phyloP scores from a whole-genome alignment of 2,888 invertebrate species.

The Syrphus vitripennis region DNA sequence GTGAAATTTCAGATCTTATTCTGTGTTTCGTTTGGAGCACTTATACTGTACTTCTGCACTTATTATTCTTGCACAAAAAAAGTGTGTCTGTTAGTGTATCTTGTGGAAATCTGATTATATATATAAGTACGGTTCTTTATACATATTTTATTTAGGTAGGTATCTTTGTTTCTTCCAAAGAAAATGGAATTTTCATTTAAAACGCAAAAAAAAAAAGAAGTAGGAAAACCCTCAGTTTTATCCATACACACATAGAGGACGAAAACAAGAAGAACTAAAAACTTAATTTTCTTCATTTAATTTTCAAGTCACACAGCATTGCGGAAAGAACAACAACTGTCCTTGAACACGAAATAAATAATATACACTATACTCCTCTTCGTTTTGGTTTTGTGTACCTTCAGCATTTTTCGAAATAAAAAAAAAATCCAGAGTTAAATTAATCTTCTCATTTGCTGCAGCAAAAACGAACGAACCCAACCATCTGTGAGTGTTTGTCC shows the following conservation, averaged over 20 bases:
- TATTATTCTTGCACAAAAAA: not conserved
- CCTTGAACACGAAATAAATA: constrained; percentile 37
- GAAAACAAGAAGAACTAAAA: constrained; percentile 23
- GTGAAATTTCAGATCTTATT: constrained; percentile 62
- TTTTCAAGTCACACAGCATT: constrained; percentile 41
- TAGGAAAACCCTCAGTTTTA: not conserved
- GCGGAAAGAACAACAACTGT: constrained; percentile 16
- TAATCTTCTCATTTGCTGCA: constrained; percentile 43
- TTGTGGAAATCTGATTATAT: constrained; percentile 61
- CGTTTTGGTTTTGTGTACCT: not conserved
- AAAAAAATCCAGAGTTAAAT: constrained; percentile 36
- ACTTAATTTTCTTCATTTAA: constrained; percentile 60
- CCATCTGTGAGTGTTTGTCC: not conserved
- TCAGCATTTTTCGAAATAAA: constrained; percentile 10
- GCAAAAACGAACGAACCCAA: not conserved
- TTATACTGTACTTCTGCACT: constrained; percentile 10
- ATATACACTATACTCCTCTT: not conserved
- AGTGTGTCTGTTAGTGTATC: not conserved
- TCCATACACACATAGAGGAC: not conserved
- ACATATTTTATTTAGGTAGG: constrained; percentile 24
- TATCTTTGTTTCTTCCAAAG: constrained; percentile 12
- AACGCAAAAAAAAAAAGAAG: not conserved
- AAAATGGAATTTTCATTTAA: constrained; percentile 25
- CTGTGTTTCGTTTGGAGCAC: not conserved
- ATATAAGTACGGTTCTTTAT: constrained; percentile 32